These are phyloP conservation scores for Folsomia candida DNA, from an alignment of 2,888 invertebrate genomes.

Conservation along the genomic window DNA sequence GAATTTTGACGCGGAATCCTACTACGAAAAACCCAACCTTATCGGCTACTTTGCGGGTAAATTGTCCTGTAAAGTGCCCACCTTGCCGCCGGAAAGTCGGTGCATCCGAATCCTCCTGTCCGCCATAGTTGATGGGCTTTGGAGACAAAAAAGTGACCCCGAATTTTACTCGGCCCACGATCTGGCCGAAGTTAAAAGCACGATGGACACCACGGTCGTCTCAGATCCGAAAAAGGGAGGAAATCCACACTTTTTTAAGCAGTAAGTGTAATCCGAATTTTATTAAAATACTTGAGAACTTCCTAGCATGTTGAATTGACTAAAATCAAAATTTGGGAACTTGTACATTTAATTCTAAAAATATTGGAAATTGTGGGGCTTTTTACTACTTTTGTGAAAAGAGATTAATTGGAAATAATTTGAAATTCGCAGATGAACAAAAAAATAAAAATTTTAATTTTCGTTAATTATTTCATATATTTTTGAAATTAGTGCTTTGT, in stretches of 20 bases:
- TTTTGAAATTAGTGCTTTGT: too few relatives aligned
- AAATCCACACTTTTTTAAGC: slow-evolving; percentile 41
- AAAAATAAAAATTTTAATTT: too few relatives aligned
- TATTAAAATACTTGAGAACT: too few relatives aligned
- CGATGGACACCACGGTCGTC: slow-evolving; percentile 44
- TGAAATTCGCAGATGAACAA: too few relatives aligned
- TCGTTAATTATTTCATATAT: too few relatives aligned
- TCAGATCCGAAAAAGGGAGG: slow-evolving; percentile 44
- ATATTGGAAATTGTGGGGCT: too few relatives aligned
- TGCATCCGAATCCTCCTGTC: slow-evolving; percentile 42
- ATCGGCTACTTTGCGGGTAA: slow-evolving; percentile 46
- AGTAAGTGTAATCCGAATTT: too few relatives aligned
- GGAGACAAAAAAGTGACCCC: slow-evolving; percentile 42
- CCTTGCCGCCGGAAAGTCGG: slow-evolving; percentile 40
- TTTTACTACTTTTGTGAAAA: too few relatives aligned
- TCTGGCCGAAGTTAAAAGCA: slow-evolving; percentile 43
- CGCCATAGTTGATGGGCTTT: slow-evolving; percentile 45
- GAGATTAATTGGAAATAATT: too few relatives aligned
- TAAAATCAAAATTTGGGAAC: slow-evolving; percentile 2
- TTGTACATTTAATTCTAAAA: too few relatives aligned
- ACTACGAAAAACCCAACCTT: slow-evolving; percentile 45
- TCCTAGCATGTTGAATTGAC: slow-evolving; percentile 10
- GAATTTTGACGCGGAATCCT: slow-evolving; percentile 44
- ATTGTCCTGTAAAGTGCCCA: slow-evolving; percentile 41
- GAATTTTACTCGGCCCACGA: slow-evolving; percentile 38